Evolutionary conservation across 2,797 vertebrate genomes (phyloP), one percentile per base, ranked within the genome.

Genomic region (Tokudaia muenninki): DNA sequence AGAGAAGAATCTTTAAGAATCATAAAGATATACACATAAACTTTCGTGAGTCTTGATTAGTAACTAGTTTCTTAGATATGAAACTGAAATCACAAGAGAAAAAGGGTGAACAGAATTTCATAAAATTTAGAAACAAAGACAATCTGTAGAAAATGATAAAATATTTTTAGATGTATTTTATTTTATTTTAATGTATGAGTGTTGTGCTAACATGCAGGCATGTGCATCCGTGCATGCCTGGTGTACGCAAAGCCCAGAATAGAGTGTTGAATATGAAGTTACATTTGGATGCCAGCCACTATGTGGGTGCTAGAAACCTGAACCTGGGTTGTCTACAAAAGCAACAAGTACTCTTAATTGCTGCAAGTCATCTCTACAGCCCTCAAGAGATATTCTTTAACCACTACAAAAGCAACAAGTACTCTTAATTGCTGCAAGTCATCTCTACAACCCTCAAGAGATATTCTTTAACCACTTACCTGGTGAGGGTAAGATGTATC

Each of bases 1-100:
- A 80, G 63, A 83, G 16, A n/a, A 65, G 81, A 96, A 90, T 61
- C 21, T 84, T 94, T 9, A 92, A 91, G 88, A 87, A 22, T 84
- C 22, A 86, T 88, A 47, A 65, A 82, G 11, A 37, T 12, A 34
- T 8, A 65, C 34, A n/a, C 24, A 77, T 34, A 50, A 90, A 81
- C 83, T 13, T 79, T 79, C 61, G 44, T 93, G 87, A 79, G 17
- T 16, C 67, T 83, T 19, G n/a, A 2, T 63, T 74, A 87, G 44
- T 22, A 44, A 74, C 26, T 19, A n/a, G 14, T 89, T 96, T 84
- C 74, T 91, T 89, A 65, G 7, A 74, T 13, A 84, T 83, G 41
- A 91, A 26, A 74, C 29, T 65, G 44, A 82, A 94, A 91, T 24
- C 52, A 65, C 29, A 75, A 52, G 14, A 50, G 44, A 92, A 92